Conservation (phyloP, 23 tunicate species). For the Botrylloides violaceus region DNA sequence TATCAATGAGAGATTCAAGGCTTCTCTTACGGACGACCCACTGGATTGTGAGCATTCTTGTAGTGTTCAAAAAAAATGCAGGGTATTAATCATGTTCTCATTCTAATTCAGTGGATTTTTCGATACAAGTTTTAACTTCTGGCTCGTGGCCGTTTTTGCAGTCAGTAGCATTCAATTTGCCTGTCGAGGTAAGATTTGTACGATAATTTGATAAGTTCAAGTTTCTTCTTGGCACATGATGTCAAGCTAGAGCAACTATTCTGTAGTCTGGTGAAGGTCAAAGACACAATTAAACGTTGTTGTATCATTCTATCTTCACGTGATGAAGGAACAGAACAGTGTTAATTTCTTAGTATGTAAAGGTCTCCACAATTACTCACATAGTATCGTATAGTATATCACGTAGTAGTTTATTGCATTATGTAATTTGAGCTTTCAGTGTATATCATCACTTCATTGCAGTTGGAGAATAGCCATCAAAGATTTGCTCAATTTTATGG, state of each 20-base stretch:
- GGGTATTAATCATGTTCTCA: neutral
- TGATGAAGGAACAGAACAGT: too few species aligned
- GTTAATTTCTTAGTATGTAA: too few species aligned
- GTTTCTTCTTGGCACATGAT: too few species aligned
- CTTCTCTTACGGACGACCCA: constrained; percentile 30
- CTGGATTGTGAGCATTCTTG: constrained; percentile 31
- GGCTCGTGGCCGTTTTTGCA: constrained; percentile 94
- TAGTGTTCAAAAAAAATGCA: neutral
- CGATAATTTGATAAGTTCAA: too few species aligned
- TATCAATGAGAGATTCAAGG: constrained; percentile 71
- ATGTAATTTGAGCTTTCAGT: neutral
- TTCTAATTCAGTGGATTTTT: constrained; percentile 77
- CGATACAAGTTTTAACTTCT: constrained; percentile 89
- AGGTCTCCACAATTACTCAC: too few species aligned
- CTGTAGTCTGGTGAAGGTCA: too few species aligned
- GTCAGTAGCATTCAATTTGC: constrained; percentile 65
- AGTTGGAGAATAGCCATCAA: constrained; percentile 80
- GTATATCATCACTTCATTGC: constrained; percentile 1
- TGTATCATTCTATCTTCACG: too few species aligned
- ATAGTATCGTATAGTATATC: too few species aligned
- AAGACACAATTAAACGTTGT: too few species aligned
- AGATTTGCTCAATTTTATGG: constrained; percentile 70
- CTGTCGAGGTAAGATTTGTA: constrained; percentile 74
- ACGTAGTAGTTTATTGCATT: too few species aligned
- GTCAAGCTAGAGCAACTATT: too few species aligned